Evolutionary conservation across 2,888 invertebrate species (phyloP).

Genomic region (Lasioglossum leucozonium): DNA sequence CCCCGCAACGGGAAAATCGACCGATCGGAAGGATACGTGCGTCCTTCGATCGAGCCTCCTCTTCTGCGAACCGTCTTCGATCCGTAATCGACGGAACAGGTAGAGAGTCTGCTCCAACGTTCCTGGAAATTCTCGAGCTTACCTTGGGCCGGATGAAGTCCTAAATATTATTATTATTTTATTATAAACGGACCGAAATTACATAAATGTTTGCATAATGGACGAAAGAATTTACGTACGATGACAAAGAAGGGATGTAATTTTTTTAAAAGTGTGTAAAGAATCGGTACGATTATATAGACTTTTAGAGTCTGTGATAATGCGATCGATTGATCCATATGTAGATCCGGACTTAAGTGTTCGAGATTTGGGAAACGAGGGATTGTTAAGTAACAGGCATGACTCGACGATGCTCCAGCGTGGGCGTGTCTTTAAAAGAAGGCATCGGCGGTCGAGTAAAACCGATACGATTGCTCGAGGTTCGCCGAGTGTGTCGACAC

Average conservation of each 20-base stretch:
- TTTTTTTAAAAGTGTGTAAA: too few species aligned
- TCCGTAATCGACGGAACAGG: neutral
- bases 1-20: constrained; percentile 44
- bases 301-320: too few species aligned
- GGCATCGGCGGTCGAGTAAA: neutral
- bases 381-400: neutral
- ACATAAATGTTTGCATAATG: too few species aligned
- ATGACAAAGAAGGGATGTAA: too few species aligned
- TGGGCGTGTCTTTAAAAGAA: neutral
- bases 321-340: too few species aligned
- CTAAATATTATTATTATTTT: too few species aligned
- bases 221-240: too few species aligned
- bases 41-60: neutral
- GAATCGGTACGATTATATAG: too few species aligned
- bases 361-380: too few species aligned
- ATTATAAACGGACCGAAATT: too few species aligned
- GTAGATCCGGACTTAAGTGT: too few species aligned
- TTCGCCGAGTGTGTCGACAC: neutral
- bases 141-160: too few species aligned
- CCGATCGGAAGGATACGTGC: constrained; percentile 34
- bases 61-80: neutral
- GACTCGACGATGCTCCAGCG: neutral
- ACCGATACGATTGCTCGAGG: neutral
- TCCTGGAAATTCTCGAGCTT: neutral
- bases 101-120: neutral